Evolutionary conservation across 2,113 vertebrate species (phyloP), one percentile per base, ranked within the genome.

Genomic region (Grantiella picta): DNA sequence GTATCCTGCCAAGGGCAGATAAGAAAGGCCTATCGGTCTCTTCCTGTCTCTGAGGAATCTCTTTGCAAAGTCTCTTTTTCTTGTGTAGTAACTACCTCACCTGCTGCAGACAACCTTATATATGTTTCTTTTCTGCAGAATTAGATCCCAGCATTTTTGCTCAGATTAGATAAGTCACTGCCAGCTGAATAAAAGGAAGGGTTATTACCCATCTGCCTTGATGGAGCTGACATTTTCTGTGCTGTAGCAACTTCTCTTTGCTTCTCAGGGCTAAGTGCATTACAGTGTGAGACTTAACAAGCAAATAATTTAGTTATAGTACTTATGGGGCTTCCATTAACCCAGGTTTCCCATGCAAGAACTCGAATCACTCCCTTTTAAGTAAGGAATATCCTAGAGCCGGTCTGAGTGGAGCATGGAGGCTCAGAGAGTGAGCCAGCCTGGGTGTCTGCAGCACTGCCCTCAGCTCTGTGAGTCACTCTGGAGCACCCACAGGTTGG

Each of bases 401-500:
- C 44, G 38, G 35, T 56, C 3, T 7, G 23, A 18, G 75, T 38
- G 56, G 35, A 29, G 27, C 19, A 21, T 31, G 18, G 61, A 33
- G 76, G 22, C 27, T 71, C 5, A 8, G n/a, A 20, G 15, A 28
- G 6, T 20, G 27, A 83, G 23, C 7, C 54, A 70, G 22, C 28
- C 59, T 42, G 12, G 13, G 5, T 20, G 23, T 13, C 54, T 45
- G 21, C 69, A 84, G 35, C 27, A 1, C 31, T 77, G 64, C 36
- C 49, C 70, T 52, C 33, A 38, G 54, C 42, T 17, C 35, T n/a
- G 4, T 33, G n/a, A 29, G 63, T 23, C 71, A 53, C 27, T 9
- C 82, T 49, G 68, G 52, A 52, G 29, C 42, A 38, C 1, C n/a
- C 24, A 12, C 0, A 0, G 24, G 29, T 18, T 31, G 1, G 7